Conservation (phyloP, 1,140 invertebrate species). For the Triops longicaudatus region DNA sequence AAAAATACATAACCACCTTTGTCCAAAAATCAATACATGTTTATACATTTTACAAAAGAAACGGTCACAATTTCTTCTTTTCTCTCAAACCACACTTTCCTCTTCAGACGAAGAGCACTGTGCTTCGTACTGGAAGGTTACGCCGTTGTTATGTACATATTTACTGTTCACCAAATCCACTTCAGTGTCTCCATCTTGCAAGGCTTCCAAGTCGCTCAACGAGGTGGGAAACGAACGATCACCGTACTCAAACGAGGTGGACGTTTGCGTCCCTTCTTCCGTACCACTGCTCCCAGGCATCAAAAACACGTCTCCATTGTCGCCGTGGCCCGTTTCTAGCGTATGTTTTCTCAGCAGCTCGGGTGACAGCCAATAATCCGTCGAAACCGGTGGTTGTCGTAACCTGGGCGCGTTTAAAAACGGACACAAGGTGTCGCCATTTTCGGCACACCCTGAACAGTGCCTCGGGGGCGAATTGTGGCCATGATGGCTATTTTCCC, state of each 20-base stretch:
- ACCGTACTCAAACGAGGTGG: not conserved
- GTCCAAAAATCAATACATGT: not conserved
- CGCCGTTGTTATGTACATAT: not conserved
- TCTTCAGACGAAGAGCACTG: constrained; percentile 26
- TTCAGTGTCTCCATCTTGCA: constrained; percentile 20
- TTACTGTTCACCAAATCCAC: constrained; percentile 17
- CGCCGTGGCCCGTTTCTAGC: not conserved
- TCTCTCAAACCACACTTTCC: constrained; percentile 28
- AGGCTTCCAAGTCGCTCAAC: constrained; percentile 17
- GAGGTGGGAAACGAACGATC: constrained; percentile 24
- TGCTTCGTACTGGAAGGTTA: not conserved
- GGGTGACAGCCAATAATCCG: constrained; percentile 23
- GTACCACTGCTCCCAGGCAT: not conserved
- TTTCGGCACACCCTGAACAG: not conserved
- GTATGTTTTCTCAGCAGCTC: constrained; percentile 25
- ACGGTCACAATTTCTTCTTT: not conserved
- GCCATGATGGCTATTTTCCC: not conserved
- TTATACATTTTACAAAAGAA: constrained; percentile 9
- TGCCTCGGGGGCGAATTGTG: not conserved
- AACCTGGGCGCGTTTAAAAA: constrained; percentile 16
- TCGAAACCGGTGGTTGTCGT: not conserved
- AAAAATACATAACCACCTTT: not conserved
- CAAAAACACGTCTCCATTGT: not conserved
- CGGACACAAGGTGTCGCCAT: constrained; percentile 17
- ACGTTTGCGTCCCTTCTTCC: not conserved